phyloP scores from a whole-genome alignment of 1,140 invertebrate genomes.

The Trichonephila clavipes region DNA sequence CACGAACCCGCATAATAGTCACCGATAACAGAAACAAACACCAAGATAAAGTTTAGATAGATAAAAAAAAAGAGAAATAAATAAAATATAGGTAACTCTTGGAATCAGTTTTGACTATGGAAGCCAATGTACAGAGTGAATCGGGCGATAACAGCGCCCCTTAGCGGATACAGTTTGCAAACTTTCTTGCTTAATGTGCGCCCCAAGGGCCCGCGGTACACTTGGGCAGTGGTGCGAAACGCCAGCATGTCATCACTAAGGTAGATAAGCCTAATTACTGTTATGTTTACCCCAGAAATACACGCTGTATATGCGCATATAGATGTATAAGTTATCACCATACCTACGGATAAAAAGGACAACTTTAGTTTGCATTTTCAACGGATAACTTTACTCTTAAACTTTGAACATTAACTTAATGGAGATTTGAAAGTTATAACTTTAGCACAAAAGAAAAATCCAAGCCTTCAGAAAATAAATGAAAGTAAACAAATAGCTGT shows the following conservation, averaged over 20 bases:
- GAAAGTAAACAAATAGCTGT: slow-evolving; percentile 73
- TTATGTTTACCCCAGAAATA: slow-evolving; percentile 64
- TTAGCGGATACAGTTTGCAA: slow-evolving; percentile 18
- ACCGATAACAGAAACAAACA: slow-evolving; percentile 72
- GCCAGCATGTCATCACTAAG: slow-evolving; percentile 58
- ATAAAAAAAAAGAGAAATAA: slow-evolving; percentile 46
- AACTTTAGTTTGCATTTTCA: slow-evolving; percentile 68
- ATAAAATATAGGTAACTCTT: slow-evolving; percentile 54
- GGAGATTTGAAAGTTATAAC: slow-evolving; percentile 74
- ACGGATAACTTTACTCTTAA: slow-evolving; percentile 71
- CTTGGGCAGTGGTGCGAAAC: slow-evolving; percentile 58
- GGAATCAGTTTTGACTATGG: slow-evolving; percentile 67
- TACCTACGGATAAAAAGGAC: slow-evolving; percentile 62
- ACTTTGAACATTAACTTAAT: slow-evolving; percentile 75
- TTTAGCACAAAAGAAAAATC: slow-evolving; percentile 53
- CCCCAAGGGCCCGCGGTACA: slow-evolving; percentile 40
- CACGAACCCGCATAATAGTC: neutral
- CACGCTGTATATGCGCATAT: slow-evolving; percentile 42
- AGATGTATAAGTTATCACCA: slow-evolving; percentile 43
- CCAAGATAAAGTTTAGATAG: slow-evolving; percentile 64
- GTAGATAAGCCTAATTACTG: slow-evolving; percentile 74
- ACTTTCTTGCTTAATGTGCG: slow-evolving; percentile 70
- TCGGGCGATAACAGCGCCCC: slow-evolving; percentile 64
- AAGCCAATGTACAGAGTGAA: slow-evolving; percentile 52
- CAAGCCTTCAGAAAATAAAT: slow-evolving; percentile 31